Evolutionary conservation across 2,113 vertebrate species (phyloP), one percentile per base, ranked within the genome.

Genomic region (Callospermophilus lateralis): DNA sequence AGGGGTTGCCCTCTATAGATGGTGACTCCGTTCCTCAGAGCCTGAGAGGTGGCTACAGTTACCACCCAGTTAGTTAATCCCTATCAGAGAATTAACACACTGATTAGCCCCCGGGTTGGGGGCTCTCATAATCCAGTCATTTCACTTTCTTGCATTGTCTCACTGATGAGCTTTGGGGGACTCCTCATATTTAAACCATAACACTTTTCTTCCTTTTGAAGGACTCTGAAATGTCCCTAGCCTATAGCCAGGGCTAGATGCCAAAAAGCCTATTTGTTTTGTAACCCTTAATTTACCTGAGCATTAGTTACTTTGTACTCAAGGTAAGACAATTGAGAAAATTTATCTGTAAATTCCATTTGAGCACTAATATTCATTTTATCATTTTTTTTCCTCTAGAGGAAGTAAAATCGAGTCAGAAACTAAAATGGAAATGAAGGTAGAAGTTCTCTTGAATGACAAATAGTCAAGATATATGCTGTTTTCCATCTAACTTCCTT

Each of bases 371-470:
- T 48, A 67, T 48, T 73, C 42, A 81, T 24, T 42, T 2, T 15
- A 20, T 76, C 72, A 11, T 72, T 45, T 8, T 76, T 89, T 8
- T 76, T 89, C 72, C 80, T 77, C 26, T 84, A 34, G 16, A 78
- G 17, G 15, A 13, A 10, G 32, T 72, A 67, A 72, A 73, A 77
- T 83, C 76, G 48, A 77, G 6, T 80, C 45, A 45, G 61, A 80
- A 51, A 24, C 67, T 70, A 90, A 94, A 84, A 68, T 42, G 19
- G 30, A 94, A 92, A 85, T 1, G 34, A 89, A 93, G 70, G 53
- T n/a, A 63, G n/a, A 61, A 37, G 37, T 91, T 85, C 55, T 77
- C 28, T 74, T 51, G 81, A 83, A 84, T 9, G 85, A 48, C 42
- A 94, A 32, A 67, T 53, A 45, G 16, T 74, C 30, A 94, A 74